phyloP scores from a whole-genome alignment of 2,888 invertebrate genomes.

The Diaprepes abbreviatus region DNA sequence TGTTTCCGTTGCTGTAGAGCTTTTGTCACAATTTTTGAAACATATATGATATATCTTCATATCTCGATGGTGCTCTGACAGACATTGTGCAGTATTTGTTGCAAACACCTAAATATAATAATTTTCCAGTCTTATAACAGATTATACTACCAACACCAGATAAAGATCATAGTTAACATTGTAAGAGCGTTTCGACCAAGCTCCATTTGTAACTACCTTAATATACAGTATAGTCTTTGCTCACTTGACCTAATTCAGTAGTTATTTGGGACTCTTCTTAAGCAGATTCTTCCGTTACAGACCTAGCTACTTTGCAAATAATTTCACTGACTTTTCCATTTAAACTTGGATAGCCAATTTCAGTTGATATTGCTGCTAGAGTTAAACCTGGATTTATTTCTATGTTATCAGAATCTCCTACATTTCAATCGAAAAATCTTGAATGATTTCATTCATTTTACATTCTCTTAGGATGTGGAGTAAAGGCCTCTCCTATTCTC shows the following conservation, averaged over 20 bases:
- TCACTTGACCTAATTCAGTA: background rate
- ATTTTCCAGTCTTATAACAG: slow-evolving; percentile 41
- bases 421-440: background rate
- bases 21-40: too few relatives aligned
- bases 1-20: too few relatives aligned
- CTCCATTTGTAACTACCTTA: slow-evolving; percentile 53
- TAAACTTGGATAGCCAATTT: background rate
- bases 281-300: slow-evolving; percentile 6
- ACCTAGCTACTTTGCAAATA: too few relatives aligned
- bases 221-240: background rate
- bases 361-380: background rate
- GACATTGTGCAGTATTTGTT: too few relatives aligned
- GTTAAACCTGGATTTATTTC: too few relatives aligned
- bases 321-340: background rate
- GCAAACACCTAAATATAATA: slow-evolving; percentile 47
- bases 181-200: slow-evolving; percentile 53
- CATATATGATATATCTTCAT: too few relatives aligned
- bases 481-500: too few relatives aligned
- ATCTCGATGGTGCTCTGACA: too few relatives aligned
- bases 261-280: too few relatives aligned
- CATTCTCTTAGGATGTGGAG: too few relatives aligned
- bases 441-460: background rate
- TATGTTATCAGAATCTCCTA: background rate
- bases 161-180: slow-evolving; percentile 50
- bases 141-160: slow-evolving; percentile 52